Evolutionary conservation across 2,113 vertebrate genomes (phyloP).

Genomic region (Apteryx owenii): DNA sequence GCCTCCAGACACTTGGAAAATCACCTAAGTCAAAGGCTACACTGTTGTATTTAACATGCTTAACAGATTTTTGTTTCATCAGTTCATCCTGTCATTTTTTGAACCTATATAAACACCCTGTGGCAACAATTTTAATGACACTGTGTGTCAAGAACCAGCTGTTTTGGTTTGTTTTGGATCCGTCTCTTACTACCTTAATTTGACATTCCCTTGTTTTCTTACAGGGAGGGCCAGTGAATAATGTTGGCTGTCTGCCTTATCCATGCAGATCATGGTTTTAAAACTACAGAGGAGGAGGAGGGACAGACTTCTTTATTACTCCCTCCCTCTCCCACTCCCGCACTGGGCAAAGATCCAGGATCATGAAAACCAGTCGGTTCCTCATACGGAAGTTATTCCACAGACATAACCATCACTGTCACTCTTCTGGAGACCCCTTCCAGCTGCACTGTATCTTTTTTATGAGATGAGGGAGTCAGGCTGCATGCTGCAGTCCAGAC

Average conservation of each 20-base stretch:
- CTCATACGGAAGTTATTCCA: background rate
- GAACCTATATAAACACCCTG: slow-evolving; percentile 5
- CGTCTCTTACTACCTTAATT: slow-evolving; percentile 22
- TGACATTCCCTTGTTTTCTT: slow-evolving; percentile 67
- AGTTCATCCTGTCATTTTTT: slow-evolving; percentile 6
- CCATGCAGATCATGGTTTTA: background rate
- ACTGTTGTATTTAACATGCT: background rate
- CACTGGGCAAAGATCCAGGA: background rate
- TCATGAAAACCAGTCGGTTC: background rate
- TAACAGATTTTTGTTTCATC: background rate
- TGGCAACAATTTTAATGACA: slow-evolving; percentile 10
- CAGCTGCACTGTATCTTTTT: background rate
- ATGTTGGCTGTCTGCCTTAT: background rate
- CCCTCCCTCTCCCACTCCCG: background rate
- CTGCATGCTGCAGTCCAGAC: background rate
- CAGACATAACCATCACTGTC: background rate
- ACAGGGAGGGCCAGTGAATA: slow-evolving; percentile 50
- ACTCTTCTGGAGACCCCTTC: background rate
- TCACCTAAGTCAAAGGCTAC: background rate
- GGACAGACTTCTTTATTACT: background rate
- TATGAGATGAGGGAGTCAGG: background rate
- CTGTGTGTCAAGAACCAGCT: slow-evolving; percentile 20
- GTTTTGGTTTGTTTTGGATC: slow-evolving; percentile 51
- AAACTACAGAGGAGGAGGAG: background rate
- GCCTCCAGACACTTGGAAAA: background rate